These are phyloP conservation scores for Teleiodes luculella DNA, from an alignment of 2,888 invertebrate genomes.

Conservation along the genomic window DNA sequence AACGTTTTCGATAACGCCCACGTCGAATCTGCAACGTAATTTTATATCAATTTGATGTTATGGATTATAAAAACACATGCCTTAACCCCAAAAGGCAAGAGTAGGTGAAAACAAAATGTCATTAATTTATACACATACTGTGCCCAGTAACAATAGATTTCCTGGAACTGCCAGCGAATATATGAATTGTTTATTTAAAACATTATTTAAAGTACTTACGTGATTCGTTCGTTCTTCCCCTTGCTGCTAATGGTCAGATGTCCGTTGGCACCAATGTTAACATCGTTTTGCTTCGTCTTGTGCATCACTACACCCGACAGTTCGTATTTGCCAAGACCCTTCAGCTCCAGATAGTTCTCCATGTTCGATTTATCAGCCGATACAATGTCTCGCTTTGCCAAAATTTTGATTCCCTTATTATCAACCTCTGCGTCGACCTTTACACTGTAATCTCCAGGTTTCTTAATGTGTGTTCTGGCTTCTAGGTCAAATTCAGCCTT, in stretches of 20 bases:
- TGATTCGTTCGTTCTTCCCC: slow-evolving; percentile 75
- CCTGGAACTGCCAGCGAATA: too few relatives aligned
- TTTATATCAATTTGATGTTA: background rate
- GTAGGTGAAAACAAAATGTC: too few relatives aligned
- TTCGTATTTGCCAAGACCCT: slow-evolving; percentile 81
- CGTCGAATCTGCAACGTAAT: slow-evolving; percentile 59
- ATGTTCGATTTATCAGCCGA: slow-evolving; percentile 80
- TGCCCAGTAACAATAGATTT: too few relatives aligned
- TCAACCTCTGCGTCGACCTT: slow-evolving; percentile 50
- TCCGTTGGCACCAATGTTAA: slow-evolving; percentile 77
- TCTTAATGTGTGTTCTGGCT: slow-evolving; percentile 65
- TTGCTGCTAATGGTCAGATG: slow-evolving; percentile 72
- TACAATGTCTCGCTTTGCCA: slow-evolving; percentile 77
- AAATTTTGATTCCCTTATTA: slow-evolving; percentile 61
- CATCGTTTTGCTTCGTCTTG: slow-evolving; percentile 72
- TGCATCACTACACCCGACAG: slow-evolving; percentile 79
- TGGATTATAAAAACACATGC: background rate
- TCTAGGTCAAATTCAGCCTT: slow-evolving; percentile 80
- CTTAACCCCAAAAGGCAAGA: too few relatives aligned
- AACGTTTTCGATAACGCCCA: slow-evolving; percentile 61
- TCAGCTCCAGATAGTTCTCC: slow-evolving; percentile 77
- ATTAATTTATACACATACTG: too few relatives aligned
- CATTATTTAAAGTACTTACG: slow-evolving; percentile 55
- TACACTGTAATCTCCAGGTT: slow-evolving; percentile 60
- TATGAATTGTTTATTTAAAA: too few relatives aligned